Percentiles rank a stretch among this genome's conserved stretches.
Conservation (phyloP, 1,140 invertebrate species). For the Stegodyphus dumicola region DNA sequence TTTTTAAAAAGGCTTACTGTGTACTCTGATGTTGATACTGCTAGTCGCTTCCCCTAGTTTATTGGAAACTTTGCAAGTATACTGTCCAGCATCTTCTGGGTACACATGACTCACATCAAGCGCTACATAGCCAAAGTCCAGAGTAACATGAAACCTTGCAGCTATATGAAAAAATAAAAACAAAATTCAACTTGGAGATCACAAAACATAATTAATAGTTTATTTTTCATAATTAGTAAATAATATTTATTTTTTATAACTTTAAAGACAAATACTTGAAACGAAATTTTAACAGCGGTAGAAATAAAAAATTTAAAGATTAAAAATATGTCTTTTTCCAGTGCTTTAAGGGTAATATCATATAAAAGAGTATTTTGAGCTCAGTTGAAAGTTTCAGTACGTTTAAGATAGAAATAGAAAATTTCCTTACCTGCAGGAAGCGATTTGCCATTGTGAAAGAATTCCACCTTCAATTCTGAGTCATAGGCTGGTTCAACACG, state of each 20-base stretch:
- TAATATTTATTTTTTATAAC: not conserved
- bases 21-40: slow-evolving; percentile 80
- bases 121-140: slow-evolving; percentile 95
- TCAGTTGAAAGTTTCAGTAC: not conserved
- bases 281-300: too few species aligned
- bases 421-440: slow-evolving; percentile 71
- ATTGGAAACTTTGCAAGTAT: slow-evolving; percentile 89
- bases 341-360: too few species aligned
- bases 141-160: slow-evolving; percentile 89
- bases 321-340: too few species aligned
- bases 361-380: too few species aligned
- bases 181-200: not conserved
- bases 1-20: slow-evolving; percentile 61
- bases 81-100: slow-evolving; percentile 93
- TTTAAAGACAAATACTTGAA: too few species aligned
- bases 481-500: slow-evolving; percentile 90
- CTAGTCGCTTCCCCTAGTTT: slow-evolving; percentile 87
- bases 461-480: slow-evolving; percentile 88
- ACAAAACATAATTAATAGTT: not conserved
- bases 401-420: not conserved
- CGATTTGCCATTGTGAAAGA: slow-evolving; percentile 75
- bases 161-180: slow-evolving; percentile 66
- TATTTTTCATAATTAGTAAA: not conserved
- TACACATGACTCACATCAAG: slow-evolving; percentile 90
- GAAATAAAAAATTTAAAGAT: too few species aligned